Conservation (phyloP, 2,113 vertebrate genomes). For the Buteo buteo region DNA sequence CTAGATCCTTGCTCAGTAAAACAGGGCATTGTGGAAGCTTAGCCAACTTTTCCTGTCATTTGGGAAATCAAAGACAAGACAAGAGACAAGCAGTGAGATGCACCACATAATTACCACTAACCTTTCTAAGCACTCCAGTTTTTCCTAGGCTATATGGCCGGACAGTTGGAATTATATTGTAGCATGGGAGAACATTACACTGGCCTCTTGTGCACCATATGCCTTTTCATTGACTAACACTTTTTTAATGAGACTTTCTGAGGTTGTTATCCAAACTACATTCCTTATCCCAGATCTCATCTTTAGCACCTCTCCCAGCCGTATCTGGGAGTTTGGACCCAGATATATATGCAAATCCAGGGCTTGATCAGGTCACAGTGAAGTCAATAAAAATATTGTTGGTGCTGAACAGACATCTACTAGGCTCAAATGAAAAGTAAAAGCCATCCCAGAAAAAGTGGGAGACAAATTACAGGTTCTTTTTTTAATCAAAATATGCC, state of each 20-base stretch:
- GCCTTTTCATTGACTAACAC: conserved; percentile 31
- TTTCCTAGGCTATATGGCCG: neutral
- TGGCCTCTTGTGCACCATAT: neutral
- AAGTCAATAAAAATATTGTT: conserved; percentile 10
- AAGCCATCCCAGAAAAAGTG: neutral
- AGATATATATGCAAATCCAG: neutral
- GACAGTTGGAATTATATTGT: neutral
- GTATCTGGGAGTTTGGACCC: neutral
- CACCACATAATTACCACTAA: neutral
- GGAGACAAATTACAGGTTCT: neutral
- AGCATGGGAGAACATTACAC: neutral
- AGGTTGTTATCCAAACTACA: conserved; percentile 3
- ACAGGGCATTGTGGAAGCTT: neutral
- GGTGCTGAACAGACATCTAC: neutral
- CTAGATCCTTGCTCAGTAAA: neutral
- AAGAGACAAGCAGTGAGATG: neutral
- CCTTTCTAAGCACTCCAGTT: neutral
- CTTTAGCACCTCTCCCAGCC: neutral
- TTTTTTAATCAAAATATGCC: neutral
- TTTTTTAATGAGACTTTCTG: conserved; percentile 26
- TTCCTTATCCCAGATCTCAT: conserved; percentile 25
- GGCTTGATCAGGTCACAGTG: neutral
- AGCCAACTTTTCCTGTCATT: neutral
- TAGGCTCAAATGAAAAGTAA: neutral
- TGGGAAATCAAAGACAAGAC: neutral